Evolutionary conservation across 1,140 invertebrate genomes (phyloP), one percentile per base, ranked within the genome.

Genomic region (Drosophila hydei): DNA sequence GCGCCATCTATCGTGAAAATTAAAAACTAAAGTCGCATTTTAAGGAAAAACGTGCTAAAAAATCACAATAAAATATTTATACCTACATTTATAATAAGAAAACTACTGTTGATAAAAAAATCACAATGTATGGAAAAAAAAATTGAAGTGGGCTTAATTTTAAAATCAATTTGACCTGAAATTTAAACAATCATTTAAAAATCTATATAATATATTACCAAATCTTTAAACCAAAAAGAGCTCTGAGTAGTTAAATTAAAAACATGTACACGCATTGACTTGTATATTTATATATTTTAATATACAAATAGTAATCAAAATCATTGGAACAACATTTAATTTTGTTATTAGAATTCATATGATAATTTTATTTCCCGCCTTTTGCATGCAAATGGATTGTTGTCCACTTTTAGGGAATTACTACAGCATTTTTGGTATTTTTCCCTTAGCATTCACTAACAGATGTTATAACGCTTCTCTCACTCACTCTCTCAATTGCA

Each of bases 401-500:
- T 55, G 42, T 11, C 9, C 25, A 30, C 18, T 51, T 51, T 51
- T 51, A 30, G 48, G 1, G 3, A 0, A 30, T 51, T 51, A 30
- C 4, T 4, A 63, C 33, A 5, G 3, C 1, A 11, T 40, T 19
- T 60, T 63, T 63, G 33, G 68, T 65, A 71, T 71, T 56, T 58
- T 63, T 2, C 3, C 0, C 9, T 6, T 18, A 42, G 18, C 50
- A 7, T 38, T 7, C 5, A 27, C 12, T 4, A 63, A 63, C 60
- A 70, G 59, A 70, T 55, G 50, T 30, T 38, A 23, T 18, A 12
- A 12, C 40, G 16, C 4, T 27, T 47, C 50, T 47, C 48, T 45
- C 40, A 33, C 27, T 45, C 36, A 12, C 38, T 54, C 33, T 55
- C 33, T 55, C 27, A n/a, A 43, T 40, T 38, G 30, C 63, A 50